Conservation (phyloP, 2,888 invertebrate genomes). For the Cheilosia vernalis region DNA sequence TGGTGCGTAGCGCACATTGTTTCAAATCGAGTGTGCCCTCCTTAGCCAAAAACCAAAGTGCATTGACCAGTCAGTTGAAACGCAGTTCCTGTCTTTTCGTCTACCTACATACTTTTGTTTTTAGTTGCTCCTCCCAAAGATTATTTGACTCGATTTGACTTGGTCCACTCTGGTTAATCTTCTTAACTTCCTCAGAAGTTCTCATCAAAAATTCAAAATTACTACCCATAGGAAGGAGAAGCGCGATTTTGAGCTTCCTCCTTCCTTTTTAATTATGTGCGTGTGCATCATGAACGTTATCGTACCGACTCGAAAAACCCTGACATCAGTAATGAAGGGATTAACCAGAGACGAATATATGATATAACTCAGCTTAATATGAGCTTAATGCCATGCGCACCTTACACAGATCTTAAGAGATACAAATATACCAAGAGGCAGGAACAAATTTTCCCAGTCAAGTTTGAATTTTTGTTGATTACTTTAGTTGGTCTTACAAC, state of each 20-base stretch:
- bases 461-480: conserved; percentile 60
- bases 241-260: conserved; percentile 66
- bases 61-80: conserved; percentile 1
- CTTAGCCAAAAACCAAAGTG: not conserved
- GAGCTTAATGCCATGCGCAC: conserved; percentile 65
- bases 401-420: conserved; percentile 40
- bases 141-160: conserved; percentile 40
- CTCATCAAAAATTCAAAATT: conserved; percentile 59
- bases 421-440: conserved; percentile 19
- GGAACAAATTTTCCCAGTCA: conserved; percentile 35
- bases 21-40: no score
- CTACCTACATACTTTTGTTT: not conserved
- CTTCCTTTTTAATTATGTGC: conserved; percentile 64
- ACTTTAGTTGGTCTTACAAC: conserved; percentile 26
- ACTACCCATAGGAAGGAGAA: conserved; percentile 47
- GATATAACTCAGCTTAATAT: conserved; percentile 60
- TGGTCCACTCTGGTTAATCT: conserved; percentile 37
- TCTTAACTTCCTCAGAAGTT: conserved; percentile 66
- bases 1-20: no score
- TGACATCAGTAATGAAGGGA: conserved; percentile 58
- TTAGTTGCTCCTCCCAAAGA: conserved; percentile 14
- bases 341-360: conserved; percentile 58
- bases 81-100: conserved; percentile 12
- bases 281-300: conserved; percentile 59
- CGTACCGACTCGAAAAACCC: conserved; percentile 33